Base-by-base conservation (phyloP, 2,113 vertebrate genomes). In the Erythrolamprus reginae region DNA sequence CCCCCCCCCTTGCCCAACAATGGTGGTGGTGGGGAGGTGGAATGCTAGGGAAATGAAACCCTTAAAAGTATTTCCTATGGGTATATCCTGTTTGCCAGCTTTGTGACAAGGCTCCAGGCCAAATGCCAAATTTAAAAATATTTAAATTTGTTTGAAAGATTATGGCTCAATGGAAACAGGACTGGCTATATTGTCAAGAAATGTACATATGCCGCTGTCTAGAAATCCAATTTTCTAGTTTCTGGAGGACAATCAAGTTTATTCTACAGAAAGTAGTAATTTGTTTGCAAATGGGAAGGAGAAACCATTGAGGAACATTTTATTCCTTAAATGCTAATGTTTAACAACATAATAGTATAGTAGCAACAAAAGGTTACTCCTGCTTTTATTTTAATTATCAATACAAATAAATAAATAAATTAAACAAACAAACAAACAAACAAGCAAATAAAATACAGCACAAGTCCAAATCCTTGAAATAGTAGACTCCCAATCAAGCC, bases 31-130 rank as follows among this genome's bases (percentile, higher is more conserved):
- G 28, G 91, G 91, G 91, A 45, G 65, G 23, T 42, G 92, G 93
- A 90, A 92, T 95, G 94, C 93, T 94, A 87, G 92, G 91, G 95
- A 77, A 77, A 77, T 77, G 95, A 96, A 95, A 92, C 89, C 82
- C 28, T 12, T 13, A 38, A 93, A 70, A 91, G 65, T 87, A 33
- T 89, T 97, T 96, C 97, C 96, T 95, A 95, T 91, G 90, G 93
- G 84, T 88, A 93, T 38, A 95, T 97, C 96, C 97, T 96, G 96
- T 96, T 94, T 96, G 96, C 92, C 91, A 94, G 93, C 88, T 89
- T 13, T 42, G 52, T 92, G 91, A 89, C 91, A 89, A 0, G 70
- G 89, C 87, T 87, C 89, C 17, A 90, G 95, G 96, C 95, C 93
- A 82, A 89, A 28, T 91, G 95, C 96, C 95, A 91, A 90, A 84